Base-by-base conservation (phyloP, 2,113 vertebrate genomes). In the Oreochromis tanganicae region DNA sequence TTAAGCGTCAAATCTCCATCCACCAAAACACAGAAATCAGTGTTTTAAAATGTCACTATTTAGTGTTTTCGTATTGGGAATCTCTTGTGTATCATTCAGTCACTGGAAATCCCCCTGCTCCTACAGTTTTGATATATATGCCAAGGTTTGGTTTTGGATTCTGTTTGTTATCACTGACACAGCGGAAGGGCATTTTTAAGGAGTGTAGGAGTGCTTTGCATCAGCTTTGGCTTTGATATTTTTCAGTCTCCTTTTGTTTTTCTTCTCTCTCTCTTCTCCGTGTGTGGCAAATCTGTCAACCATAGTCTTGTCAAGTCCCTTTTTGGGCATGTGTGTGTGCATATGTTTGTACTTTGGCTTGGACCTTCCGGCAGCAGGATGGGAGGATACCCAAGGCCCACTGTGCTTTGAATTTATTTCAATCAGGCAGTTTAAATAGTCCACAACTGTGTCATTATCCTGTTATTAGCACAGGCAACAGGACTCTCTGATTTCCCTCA, bases 1-100 rank as follows among this genome's bases (percentile, higher is more conserved):
- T 61, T 61, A 32, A 61, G 0, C 0, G 1, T 61, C 27, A 32
- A 61, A 61, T 61, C 57, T 1, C 16, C 1, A 61, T 61, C 57
- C 0, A 34, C 16, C 57, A 61, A 61, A 61, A 61, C 57, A 61
- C 57, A 61, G 57, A 61, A 34, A 61, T 34, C 57, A 17, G 29
- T 61, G 57, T 61, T 17, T 17, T 19, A 61, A 34, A 17, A 34
- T 34, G 29, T 61, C 14, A 61, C 1, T 34, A 0, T 61, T 34
- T 34, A 19, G 29, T 17, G 57, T 61, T 61, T 61, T 6, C 57
- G 32, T 61, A 34, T 61, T 61, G 29, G 29, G 14, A 4, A 61
- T 61, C 57, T 61, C 29, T 61, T 61, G 57, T 34, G 57, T 61
- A 34, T 61, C 16, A 2, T 61, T 32, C 14, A 34, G 57, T 61